Evolutionary conservation across 2,113 vertebrate genomes (phyloP).

Genomic region (Poecile atricapillus): DNA sequence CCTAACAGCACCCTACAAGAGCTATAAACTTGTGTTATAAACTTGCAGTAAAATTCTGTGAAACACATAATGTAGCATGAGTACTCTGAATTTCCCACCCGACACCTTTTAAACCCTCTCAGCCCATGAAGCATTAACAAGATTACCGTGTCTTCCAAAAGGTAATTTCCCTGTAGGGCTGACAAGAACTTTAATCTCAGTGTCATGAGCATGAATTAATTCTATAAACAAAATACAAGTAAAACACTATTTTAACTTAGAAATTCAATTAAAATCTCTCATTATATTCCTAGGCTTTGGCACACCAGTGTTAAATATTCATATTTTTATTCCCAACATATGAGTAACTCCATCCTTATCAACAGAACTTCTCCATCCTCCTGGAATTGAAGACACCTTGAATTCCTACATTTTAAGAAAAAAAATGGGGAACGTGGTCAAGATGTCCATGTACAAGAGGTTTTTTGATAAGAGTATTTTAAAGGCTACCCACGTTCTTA

Average conservation of each 20-base stretch:
- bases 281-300: neutral
- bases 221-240: slow-evolving; percentile 35
- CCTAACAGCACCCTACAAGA: neutral
- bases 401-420: neutral
- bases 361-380: neutral
- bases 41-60: neutral
- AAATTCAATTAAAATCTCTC: slow-evolving; percentile 22
- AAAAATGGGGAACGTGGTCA: rapidly evolving
- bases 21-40: neutral
- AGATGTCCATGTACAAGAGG: neutral
- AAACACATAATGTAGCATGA: neutral
- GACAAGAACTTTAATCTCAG: slow-evolving; percentile 16
- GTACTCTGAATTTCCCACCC: neutral
- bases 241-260: neutral
- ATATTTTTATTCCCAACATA: neutral
- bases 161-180: slow-evolving; percentile 23
- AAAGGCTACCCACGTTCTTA: neutral
- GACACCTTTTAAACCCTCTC: neutral
- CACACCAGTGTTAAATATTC: neutral
- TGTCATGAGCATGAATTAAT: neutral
- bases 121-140: neutral
- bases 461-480: neutral
- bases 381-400: neutral
- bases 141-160: neutral
- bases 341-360: neutral